Conservation (phyloP, 2,888 invertebrate genomes). For the Sesia apiformis region DNA sequence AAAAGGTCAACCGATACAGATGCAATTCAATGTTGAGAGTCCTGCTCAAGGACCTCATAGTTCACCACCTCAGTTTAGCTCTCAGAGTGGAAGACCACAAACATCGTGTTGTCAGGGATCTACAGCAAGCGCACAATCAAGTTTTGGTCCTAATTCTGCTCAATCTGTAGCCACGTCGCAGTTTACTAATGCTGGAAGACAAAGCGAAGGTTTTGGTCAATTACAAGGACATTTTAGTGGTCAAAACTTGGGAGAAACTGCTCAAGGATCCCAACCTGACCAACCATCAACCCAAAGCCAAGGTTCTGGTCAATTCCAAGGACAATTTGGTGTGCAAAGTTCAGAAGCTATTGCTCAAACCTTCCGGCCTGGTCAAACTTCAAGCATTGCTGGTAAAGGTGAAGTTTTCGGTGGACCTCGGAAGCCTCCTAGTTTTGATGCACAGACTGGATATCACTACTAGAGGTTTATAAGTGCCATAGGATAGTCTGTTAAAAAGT, state of each 20-base stretch:
- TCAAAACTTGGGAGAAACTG: neutral
- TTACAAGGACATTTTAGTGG: neutral
- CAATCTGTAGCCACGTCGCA: neutral
- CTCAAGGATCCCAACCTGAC: neutral
- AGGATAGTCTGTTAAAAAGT: neutral
- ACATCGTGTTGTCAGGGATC: neutral
- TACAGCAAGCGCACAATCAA: conserved; percentile 1
- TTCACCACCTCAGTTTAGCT: neutral
- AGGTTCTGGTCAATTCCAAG: neutral
- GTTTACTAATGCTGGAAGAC: neutral
- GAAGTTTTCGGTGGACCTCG: conserved; percentile 48
- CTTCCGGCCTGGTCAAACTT: conserved; percentile 5
- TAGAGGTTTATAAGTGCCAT: conserved; percentile 22
- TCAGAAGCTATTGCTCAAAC: neutral
- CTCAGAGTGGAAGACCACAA: neutral
- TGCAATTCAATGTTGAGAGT: neutral
- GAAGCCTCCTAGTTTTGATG: conserved; percentile 48
- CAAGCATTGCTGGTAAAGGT: conserved; percentile 27
- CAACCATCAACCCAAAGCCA: conserved; percentile 9
- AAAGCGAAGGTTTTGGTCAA: neutral
- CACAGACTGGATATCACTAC: conserved; percentile 55
- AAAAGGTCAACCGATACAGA: neutral
- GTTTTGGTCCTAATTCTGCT: neutral
- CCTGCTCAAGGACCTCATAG: neutral
- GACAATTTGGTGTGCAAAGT: neutral